phyloP scores from a whole-genome alignment of 53 echinoderm and acorn worm species.

The Pentamera pediparva region DNA sequence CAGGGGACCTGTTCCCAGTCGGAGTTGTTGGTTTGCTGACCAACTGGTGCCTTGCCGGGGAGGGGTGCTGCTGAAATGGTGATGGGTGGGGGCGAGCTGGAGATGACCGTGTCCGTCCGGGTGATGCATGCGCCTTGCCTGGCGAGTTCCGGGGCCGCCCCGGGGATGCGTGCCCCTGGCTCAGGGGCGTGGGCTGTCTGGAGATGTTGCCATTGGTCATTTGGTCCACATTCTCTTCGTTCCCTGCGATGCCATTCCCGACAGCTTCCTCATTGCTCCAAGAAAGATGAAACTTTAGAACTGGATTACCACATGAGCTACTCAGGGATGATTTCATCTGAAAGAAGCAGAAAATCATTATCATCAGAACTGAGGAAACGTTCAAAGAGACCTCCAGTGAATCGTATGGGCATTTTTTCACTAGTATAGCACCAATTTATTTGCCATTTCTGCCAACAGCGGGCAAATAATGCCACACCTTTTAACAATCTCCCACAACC shows the following conservation, averaged over 20 bases:
- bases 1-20: no score
- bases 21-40: no score
- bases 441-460: no score
- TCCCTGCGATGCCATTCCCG: conserved; percentile 6
- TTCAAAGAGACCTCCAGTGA: not conserved
- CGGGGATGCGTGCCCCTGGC: not conserved
- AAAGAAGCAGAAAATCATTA: no score
- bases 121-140: not conserved
- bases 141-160: conserved; percentile 22
- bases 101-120: not conserved
- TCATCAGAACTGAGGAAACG: not conserved
- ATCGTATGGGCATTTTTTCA: no score
- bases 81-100: no score
- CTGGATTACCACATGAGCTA: conserved; percentile 32
- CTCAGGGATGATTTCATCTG: conserved; percentile 1
- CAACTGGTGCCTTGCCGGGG: no score
- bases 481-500: no score
- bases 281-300: conserved; percentile 60
- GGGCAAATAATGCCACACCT: no score
- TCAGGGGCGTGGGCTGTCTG: not conserved
- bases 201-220: conserved; percentile 13
- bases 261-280: conserved; percentile 46
- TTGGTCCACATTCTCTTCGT: conserved; percentile 15
- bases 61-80: no score
- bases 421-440: no score